Percentiles rank a stretch among this genome's conserved stretches.
Conservation (phyloP, 1,140 invertebrate species). For the Hylyphantes graminicola region DNA sequence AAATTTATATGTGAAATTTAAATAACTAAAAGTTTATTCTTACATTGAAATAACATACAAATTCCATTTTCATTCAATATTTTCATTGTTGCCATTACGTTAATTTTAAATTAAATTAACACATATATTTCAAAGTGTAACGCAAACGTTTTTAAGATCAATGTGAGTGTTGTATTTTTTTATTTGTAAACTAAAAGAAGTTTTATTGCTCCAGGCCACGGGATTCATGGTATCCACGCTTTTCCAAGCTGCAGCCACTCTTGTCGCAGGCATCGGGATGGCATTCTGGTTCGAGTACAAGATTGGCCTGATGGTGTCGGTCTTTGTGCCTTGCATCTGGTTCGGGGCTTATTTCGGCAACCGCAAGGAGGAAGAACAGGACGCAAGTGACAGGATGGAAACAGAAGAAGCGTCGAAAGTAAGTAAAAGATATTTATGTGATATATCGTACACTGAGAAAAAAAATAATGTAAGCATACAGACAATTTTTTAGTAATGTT, state of each 20-base stretch:
- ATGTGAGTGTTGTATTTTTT: not conserved
- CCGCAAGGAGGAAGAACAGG: conserved; percentile 75
- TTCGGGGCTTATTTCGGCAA: conserved; percentile 80
- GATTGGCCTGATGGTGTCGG: conserved; percentile 80
- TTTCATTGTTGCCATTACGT: too few relatives aligned
- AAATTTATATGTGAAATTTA: too few relatives aligned
- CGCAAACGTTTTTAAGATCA: not conserved
- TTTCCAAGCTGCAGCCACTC: conserved; percentile 80
- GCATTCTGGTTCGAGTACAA: conserved; percentile 85
- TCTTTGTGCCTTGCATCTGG: conserved; percentile 83
- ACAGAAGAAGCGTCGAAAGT: conserved; percentile 60
- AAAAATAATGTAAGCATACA: too few relatives aligned
- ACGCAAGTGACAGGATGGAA: conserved; percentile 74
- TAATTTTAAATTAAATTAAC: not conserved
- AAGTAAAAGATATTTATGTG: too few relatives aligned
- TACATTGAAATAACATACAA: too few relatives aligned
- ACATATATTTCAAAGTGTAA: not conserved
- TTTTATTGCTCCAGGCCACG: conserved; percentile 73
- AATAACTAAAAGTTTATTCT: too few relatives aligned
- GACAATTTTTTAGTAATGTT: too few relatives aligned
- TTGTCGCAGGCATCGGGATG: conserved; percentile 78
- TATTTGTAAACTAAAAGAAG: not conserved
- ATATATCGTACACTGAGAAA: too few relatives aligned
- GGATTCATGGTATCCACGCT: conserved; percentile 82
- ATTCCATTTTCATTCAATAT: too few relatives aligned